Base-by-base conservation (phyloP, 2,797 vertebrate genomes). In the Tenualosa ilisha region DNA sequence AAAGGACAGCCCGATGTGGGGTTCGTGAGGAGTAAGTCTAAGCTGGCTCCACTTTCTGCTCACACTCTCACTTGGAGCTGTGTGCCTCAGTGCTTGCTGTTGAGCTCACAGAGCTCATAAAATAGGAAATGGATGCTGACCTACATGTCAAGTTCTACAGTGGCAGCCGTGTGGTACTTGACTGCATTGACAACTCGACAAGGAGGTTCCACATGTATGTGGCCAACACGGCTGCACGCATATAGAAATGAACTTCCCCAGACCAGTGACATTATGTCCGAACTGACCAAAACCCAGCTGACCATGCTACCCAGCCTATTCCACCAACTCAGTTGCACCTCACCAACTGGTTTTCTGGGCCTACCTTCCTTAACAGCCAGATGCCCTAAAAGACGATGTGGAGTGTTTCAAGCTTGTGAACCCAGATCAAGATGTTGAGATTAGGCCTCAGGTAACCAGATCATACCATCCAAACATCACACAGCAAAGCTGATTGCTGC, bases 11-110 rank as follows among this genome's bases (percentile, higher is more conserved):
- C 26, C 43, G 51, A 88, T 84, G 87, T 86, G 40, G 87, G 85
- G 3, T 86, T 88, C 56, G 49, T 88, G 12, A 82, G 86, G 79
- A 49, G 85, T 9, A 85, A 86, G 81, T 40, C 83, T 6, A 88
- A 88, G 85, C 22, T 86, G 22, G 83, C 85, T 17, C 87, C 85
- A 17, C 54, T 26, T 31, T 43, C 86, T 49, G 83, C 79, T 24
- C 87, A 84, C 50, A 88, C 87, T 0, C 31, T 88, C 26, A 81
- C 0, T 50, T 88, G 31, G 85, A 87, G 51, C 51, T 53, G 7
- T 53, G 51, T 13, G 51, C 51, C 9, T 4, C 51, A 4, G 51
- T 53, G 9, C 51, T 53, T 8, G 51, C 51, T 1, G 51, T 53
- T 1, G 51, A 53, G 51, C 3, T 53, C 3, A 4, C 8, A 1